Evolutionary conservation across 2,113 vertebrate genomes (phyloP).

Genomic region (Lophochroa leadbeateri): DNA sequence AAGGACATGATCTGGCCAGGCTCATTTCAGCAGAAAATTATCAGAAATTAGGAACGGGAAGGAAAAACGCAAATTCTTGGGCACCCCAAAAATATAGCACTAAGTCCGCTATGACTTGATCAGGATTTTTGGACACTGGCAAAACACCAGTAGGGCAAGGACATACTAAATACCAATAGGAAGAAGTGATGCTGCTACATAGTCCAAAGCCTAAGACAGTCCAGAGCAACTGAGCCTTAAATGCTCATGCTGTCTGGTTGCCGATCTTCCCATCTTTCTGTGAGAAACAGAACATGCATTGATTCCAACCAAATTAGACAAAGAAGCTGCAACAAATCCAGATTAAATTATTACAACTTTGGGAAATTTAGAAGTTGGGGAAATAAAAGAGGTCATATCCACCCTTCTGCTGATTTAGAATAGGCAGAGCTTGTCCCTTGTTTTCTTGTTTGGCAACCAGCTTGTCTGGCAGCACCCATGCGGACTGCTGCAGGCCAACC

Average conservation of each 20-base stretch:
- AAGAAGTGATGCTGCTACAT: not conserved
- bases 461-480: not conserved
- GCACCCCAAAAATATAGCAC: not conserved
- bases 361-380: not conserved
- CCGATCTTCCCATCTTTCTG: not conserved
- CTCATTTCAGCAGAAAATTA: not conserved
- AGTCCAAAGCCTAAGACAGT: not conserved
- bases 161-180: not conserved
- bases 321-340: not conserved
- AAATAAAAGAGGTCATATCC: not conserved
- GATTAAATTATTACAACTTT: not conserved
- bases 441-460: not conserved
- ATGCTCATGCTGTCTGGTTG: not conserved
- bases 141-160: not conserved
- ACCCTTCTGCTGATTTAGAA: not conserved
- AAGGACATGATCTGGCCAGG: not conserved
- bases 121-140: not conserved
- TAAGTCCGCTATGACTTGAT: not conserved
- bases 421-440: not conserved
- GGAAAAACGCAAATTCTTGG: not conserved
- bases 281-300: not conserved
- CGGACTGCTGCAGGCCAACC: fast-evolving
- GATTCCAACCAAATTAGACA: not conserved
- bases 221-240: not conserved
- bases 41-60: not conserved